Conservation (phyloP, 2,797 vertebrate species). For the Acanthurus tractus region DNA sequence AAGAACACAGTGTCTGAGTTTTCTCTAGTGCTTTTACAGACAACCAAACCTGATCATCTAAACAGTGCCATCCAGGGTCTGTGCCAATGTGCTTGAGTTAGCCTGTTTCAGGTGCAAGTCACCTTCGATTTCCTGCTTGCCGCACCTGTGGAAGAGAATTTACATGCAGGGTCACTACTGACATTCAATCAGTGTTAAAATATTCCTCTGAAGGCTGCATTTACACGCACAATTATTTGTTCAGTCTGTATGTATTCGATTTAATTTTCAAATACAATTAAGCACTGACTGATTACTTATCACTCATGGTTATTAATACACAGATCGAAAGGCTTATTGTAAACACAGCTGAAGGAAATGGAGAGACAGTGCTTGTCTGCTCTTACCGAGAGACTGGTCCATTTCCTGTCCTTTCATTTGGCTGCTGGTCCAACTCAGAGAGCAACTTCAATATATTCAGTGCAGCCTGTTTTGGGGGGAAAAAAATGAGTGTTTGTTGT, state of each 20-base stretch:
- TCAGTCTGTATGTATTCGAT: not conserved
- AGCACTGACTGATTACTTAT: not conserved
- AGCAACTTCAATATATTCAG: conserved; percentile 98
- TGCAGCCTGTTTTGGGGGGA: conserved; percentile 88
- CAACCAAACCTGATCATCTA: conserved; percentile 82
- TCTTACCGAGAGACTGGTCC: conserved; percentile 94
- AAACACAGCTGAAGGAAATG: not conserved
- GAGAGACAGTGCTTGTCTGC: not conserved
- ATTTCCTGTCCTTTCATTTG: conserved; percentile 94
- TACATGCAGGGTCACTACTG: conserved; percentile 1
- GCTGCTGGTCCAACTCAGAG: conserved; percentile 97
- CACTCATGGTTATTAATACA: not conserved
- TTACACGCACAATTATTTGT: not conserved
- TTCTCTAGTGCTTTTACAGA: conserved; percentile 92
- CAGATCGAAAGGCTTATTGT: not conserved
- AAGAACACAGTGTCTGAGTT: conserved; percentile 91
- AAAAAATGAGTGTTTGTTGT: conserved; percentile 1
- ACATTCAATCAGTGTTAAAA: not conserved
- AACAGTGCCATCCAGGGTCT: conserved; percentile 93
- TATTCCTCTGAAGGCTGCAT: not conserved
- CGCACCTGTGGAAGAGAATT: conserved; percentile 82
- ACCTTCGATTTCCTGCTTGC: conserved; percentile 91
- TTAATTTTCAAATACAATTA: not conserved
- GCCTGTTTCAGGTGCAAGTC: conserved; percentile 91
- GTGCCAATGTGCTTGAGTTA: conserved; percentile 93